These are phyloP conservation scores for Stegana nigrithorax DNA, from an alignment of 2,888 invertebrate genomes.

Conservation along the genomic window DNA sequence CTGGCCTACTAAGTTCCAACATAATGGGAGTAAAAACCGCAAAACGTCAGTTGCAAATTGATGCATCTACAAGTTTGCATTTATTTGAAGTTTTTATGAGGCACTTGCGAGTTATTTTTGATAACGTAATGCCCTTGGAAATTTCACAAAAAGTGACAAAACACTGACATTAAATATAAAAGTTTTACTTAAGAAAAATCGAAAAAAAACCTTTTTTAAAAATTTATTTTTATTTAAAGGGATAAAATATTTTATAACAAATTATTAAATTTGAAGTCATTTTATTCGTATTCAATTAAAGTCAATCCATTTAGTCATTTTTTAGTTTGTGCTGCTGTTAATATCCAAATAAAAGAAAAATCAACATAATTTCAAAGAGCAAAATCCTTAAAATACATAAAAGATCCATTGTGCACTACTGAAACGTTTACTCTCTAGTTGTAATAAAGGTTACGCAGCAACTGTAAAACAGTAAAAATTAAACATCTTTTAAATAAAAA, in stretches of 20 bases:
- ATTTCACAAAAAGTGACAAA: constrained; percentile 63
- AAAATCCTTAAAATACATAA: constrained; percentile 49
- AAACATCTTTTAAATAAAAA: too few species aligned
- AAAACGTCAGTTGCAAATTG: background rate
- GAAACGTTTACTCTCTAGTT: constrained; percentile 77
- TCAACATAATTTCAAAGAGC: too few species aligned
- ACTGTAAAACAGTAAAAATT: constrained; percentile 74
- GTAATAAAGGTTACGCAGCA: constrained; percentile 79
- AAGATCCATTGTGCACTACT: constrained; percentile 81
- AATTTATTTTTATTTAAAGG: constrained; percentile 13
- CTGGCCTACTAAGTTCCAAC: constrained; percentile 70
- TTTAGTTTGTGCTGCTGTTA: constrained; percentile 40
- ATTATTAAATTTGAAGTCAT: too few species aligned
- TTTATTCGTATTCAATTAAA: too few species aligned
- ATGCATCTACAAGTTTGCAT: constrained; percentile 39
- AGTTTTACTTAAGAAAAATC: background rate
- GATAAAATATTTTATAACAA: too few species aligned
- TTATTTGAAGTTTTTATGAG: constrained; percentile 60
- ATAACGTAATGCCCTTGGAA: constrained; percentile 61
- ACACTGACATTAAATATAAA: constrained; percentile 31
- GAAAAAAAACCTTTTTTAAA: background rate
- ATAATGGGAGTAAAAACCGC: constrained; percentile 62
- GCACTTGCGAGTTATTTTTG: constrained; percentile 44
- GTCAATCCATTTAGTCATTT: too few species aligned
- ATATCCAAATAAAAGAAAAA: too few species aligned